phyloP scores from a whole-genome alignment of 2,113 vertebrate species.

The Butastur rufipennis region DNA sequence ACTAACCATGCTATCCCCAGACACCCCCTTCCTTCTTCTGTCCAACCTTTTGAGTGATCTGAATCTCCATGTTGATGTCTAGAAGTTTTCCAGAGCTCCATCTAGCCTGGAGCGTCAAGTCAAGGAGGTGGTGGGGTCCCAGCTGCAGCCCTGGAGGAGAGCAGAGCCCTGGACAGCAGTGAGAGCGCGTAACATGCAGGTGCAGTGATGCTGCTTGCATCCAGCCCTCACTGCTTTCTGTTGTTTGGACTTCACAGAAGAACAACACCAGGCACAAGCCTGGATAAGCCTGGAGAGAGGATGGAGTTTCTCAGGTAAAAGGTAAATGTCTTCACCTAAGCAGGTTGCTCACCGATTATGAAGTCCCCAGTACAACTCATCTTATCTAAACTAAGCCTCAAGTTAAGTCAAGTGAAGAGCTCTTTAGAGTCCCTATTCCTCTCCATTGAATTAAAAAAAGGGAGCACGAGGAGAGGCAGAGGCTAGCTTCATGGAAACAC shows the following conservation, averaged over 20 bases:
- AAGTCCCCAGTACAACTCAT: not conserved
- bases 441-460: not conserved
- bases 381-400: not conserved
- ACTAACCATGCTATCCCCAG: not conserved
- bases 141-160: not conserved
- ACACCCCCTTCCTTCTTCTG: not conserved
- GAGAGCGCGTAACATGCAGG: not conserved
- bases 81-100: not conserved
- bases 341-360: not conserved
- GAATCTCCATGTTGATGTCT: not conserved
- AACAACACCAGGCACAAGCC: not conserved
- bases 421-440: not conserved
- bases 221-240: not conserved
- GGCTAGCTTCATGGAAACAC: not conserved
- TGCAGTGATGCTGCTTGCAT: not conserved
- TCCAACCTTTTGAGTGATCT: not conserved
- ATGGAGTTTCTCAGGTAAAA: not conserved
- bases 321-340: not conserved
- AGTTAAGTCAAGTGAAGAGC: not conserved
- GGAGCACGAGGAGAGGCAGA: not conserved
- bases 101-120: not conserved
- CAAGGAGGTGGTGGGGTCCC: not conserved
- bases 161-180: not conserved
- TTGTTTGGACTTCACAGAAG: not conserved
- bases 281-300: not conserved